These are phyloP conservation scores for Myotis daubentonii DNA, from an alignment of 2,797 vertebrate species.

Conservation along the genomic window DNA sequence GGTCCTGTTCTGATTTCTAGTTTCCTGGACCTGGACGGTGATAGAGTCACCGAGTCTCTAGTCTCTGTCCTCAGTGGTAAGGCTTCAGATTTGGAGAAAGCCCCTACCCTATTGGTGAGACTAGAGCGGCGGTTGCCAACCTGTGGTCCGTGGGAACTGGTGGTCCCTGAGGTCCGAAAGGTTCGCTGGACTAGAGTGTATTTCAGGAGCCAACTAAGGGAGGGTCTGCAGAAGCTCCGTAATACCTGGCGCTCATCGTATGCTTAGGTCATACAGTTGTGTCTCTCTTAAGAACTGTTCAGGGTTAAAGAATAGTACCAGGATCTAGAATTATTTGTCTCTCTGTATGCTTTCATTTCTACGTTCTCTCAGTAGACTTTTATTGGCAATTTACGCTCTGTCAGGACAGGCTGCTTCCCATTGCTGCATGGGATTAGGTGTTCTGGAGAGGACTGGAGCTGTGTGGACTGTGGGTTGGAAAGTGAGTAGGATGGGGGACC, in stretches of 20 bases:
- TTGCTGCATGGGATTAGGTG: too few relatives aligned
- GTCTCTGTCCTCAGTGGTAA: background rate
- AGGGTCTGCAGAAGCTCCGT: background rate
- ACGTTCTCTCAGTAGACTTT: conserved; percentile 3
- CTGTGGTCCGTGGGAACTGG: too few relatives aligned
- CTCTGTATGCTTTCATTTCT: background rate
- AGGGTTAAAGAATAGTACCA: conserved; percentile 27
- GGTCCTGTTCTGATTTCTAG: background rate
- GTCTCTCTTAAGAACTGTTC: background rate
- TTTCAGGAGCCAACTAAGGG: background rate
- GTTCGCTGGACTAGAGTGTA: background rate
- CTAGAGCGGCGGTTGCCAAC: background rate
- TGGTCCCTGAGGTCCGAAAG: too few relatives aligned
- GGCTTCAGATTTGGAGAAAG: background rate
- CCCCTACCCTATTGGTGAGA: background rate
- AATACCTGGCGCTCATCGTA: background rate
- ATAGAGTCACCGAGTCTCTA: background rate
- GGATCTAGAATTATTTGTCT: background rate
- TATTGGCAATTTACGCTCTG: background rate
- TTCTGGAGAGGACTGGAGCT: background rate
- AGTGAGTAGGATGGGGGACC: background rate
- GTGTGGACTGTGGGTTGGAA: background rate
- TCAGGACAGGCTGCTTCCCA: background rate
- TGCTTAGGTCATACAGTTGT: background rate
- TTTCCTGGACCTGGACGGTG: background rate